Evolutionary conservation across 1,140 invertebrate genomes (phyloP).

Genomic region (Eumeta japonica): DNA sequence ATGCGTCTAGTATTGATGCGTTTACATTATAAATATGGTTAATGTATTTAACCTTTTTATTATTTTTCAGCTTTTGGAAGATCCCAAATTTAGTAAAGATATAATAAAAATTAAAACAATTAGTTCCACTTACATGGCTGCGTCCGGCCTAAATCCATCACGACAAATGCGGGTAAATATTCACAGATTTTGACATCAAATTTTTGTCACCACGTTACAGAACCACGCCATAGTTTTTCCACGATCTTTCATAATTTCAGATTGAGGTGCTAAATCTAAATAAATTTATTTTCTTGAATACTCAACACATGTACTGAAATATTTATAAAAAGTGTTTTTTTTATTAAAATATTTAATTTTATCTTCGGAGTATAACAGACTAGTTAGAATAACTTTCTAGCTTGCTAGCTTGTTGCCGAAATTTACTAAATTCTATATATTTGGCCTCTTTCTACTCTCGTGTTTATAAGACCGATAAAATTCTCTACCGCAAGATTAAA

Average conservation of each 20-base stretch:
- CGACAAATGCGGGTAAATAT: conserved; percentile 63
- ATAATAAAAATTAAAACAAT: conserved; percentile 99
- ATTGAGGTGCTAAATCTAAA: no score
- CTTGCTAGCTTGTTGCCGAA: background rate
- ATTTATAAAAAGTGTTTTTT: no score
- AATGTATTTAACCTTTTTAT: conserved; percentile 9
- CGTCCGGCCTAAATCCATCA: conserved; percentile 82
- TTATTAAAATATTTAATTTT: no score
- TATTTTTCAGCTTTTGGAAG: conserved; percentile 74
- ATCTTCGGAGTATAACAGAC: no score
- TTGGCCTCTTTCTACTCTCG: background rate
- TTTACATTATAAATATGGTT: background rate
- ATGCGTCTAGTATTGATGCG: background rate
- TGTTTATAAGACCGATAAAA: no score
- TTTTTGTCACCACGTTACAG: no score
- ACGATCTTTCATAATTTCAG: no score
- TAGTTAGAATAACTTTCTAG: background rate
- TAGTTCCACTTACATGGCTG: conserved; percentile 96
- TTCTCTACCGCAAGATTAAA: no score
- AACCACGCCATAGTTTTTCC: no score
- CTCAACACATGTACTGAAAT: no score
- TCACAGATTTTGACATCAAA: no score
- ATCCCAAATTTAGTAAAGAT: conserved; percentile 75
- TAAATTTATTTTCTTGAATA: no score
- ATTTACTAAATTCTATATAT: background rate